A percentile compares a stretch with the other conserved stretches of the same genome.
These are phyloP conservation scores for Spatulosminthurus flaviceps DNA, from an alignment of 2,888 invertebrate species.

Conservation along the genomic window DNA sequence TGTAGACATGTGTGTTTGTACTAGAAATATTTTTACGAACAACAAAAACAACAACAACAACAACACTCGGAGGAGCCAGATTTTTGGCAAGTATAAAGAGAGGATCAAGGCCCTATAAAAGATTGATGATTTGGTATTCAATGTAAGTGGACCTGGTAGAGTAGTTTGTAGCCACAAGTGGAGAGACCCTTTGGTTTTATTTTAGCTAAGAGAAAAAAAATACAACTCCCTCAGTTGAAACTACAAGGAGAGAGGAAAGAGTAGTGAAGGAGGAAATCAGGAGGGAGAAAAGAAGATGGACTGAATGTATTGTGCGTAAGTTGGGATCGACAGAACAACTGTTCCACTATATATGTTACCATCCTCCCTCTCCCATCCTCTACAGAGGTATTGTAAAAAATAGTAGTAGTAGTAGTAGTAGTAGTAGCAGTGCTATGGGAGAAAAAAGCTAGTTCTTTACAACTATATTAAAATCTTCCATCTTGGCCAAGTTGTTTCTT, in stretches of 20 bases:
- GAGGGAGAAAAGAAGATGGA: neutral
- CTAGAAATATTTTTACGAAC: neutral
- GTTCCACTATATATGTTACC: too few relatives aligned
- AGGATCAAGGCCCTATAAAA: neutral
- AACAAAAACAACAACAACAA: too few relatives aligned
- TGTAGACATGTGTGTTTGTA: too few relatives aligned
- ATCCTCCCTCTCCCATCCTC: too few relatives aligned
- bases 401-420: neutral
- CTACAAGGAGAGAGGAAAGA: neutral
- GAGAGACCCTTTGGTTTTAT: conserved; percentile 13
- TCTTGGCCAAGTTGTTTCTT: neutral
- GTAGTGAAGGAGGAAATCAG: neutral
- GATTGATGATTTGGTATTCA: conserved; percentile 11
- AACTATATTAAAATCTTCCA: conserved; percentile 14
- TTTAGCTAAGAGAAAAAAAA: neutral
- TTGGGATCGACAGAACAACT: too few relatives aligned
- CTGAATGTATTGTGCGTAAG: neutral
- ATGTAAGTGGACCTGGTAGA: conserved; percentile 13
- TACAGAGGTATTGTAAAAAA: too few relatives aligned
- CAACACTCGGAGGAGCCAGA: neutral
- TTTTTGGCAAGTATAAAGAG: neutral
- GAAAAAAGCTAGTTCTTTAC: neutral
- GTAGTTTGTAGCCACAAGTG: conserved; percentile 10
- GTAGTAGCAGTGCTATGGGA: neutral
- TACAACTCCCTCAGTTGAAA: neutral